Percentiles rank a stretch among this genome's conserved stretches.
Evolutionary conservation across 2,797 vertebrate genomes (phyloP).

Genomic region (Sebastes iracundus): DNA sequence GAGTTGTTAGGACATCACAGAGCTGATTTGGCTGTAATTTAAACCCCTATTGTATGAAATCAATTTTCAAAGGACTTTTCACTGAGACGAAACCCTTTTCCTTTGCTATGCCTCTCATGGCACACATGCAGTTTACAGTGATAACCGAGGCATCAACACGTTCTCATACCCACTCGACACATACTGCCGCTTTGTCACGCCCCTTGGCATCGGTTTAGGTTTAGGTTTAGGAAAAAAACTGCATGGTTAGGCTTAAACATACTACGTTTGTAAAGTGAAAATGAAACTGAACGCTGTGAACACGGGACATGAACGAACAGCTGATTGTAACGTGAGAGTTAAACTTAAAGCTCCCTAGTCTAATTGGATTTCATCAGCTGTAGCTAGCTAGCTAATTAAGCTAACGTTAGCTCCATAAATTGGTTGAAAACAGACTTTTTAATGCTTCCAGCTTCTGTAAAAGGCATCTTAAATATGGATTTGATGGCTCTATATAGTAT

Average conservation of each 20-base stretch:
- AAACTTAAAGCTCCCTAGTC: no score
- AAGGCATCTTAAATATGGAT: not conserved
- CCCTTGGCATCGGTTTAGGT: no score
- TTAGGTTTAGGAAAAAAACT: no score
- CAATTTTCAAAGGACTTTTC: not conserved
- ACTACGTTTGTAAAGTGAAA: no score
- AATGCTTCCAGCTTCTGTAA: not conserved
- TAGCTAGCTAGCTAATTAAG: not conserved
- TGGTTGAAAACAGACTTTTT: no score
- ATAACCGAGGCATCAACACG: no score
- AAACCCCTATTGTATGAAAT: not conserved
- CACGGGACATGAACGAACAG: no score
- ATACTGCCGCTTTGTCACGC: no score
- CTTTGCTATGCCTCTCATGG: not conserved
- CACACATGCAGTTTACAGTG: not conserved
- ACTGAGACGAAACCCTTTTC: not conserved
- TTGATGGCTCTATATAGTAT: not conserved
- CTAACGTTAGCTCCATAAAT: not conserved
- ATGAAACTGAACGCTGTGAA: no score
- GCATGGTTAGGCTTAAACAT: no score
- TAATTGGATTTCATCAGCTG: not conserved
- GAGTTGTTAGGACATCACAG: not conserved
- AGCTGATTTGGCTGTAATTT: not conserved
- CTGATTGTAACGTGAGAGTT: no score
- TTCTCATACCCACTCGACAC: no score